Conservation (phyloP, 2,113 vertebrate species). For the Barnardius zonarius region DNA sequence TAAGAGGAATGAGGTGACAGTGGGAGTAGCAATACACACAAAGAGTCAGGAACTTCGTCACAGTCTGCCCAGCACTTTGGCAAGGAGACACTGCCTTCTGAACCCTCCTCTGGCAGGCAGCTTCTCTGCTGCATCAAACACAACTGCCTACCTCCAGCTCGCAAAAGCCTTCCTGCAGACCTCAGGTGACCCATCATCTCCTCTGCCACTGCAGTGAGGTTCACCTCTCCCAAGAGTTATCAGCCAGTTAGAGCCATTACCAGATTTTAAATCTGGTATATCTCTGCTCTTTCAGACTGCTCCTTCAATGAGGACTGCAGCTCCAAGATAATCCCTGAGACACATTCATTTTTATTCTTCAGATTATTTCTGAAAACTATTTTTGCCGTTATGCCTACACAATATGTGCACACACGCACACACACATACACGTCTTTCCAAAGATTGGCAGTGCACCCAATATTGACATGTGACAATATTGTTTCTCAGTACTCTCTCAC, state of each 20-base stretch:
- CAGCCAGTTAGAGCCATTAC: not conserved
- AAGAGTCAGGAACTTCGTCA: not conserved
- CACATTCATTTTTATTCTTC: not conserved
- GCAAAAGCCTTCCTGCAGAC: accelerated
- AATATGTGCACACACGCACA: accelerated
- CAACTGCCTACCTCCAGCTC: not conserved
- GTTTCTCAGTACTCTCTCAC: not conserved
- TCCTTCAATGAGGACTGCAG: not conserved
- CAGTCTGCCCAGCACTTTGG: not conserved
- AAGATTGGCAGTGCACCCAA: not conserved
- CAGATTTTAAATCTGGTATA: not conserved
- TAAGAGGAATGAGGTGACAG: not conserved
- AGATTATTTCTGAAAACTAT: not conserved
- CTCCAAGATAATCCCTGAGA: not conserved
- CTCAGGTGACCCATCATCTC: not conserved
- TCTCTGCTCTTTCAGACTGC: not conserved
- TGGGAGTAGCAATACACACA: not conserved
- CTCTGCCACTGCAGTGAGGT: not conserved
- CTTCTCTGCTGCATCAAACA: not conserved
- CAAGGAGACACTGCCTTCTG: not conserved
- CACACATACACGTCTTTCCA: not conserved
- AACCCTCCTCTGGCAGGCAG: not conserved
- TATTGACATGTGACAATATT: not conserved
- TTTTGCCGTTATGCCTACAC: not conserved
- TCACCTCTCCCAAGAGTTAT: not conserved